phyloP scores from a whole-genome alignment of 2,888 invertebrate species.

The Philonicus albiceps region DNA sequence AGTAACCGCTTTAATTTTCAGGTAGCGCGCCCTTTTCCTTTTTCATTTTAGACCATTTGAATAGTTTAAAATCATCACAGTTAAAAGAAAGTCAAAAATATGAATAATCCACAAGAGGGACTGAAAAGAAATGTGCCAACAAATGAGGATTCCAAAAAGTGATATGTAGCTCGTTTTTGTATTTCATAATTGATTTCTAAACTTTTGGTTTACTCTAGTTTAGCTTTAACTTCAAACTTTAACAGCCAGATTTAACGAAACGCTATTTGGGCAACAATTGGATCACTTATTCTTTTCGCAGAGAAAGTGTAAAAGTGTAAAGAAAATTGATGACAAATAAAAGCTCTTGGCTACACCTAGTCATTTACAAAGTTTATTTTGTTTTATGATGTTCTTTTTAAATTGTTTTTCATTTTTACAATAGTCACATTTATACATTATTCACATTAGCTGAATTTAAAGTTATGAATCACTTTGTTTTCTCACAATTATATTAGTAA shows the following conservation, averaged over 20 bases:
- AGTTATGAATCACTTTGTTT: constrained; percentile 36
- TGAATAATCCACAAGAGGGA: not conserved
- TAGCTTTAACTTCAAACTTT: not conserved
- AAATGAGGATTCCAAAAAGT: not conserved
- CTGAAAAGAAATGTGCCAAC: not conserved
- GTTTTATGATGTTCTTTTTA: not conserved
- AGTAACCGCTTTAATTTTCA: not conserved
- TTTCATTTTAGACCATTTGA: not conserved
- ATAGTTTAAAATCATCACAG: not conserved
- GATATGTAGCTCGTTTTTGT: not conserved
- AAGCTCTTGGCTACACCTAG: not conserved
- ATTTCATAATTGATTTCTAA: not conserved
- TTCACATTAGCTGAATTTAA: constrained; percentile 11
- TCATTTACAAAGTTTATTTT: not conserved
- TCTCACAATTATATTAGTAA: constrained; percentile 16
- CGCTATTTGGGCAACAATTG: not conserved
- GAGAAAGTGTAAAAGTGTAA: not conserved
- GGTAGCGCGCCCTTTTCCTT: not conserved
- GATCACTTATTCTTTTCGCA: not conserved
- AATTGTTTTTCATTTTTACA: not conserved
- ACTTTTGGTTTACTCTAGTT: not conserved
- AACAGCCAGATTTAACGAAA: not conserved
- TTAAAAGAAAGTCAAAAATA: not conserved
- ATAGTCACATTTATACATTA: constrained; percentile 23
- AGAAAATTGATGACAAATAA: not conserved